Evolutionary conservation across 2,797 vertebrate genomes (phyloP), one percentile per base, ranked within the genome.

Genomic region (Hyperoplus lanceolatus): DNA sequence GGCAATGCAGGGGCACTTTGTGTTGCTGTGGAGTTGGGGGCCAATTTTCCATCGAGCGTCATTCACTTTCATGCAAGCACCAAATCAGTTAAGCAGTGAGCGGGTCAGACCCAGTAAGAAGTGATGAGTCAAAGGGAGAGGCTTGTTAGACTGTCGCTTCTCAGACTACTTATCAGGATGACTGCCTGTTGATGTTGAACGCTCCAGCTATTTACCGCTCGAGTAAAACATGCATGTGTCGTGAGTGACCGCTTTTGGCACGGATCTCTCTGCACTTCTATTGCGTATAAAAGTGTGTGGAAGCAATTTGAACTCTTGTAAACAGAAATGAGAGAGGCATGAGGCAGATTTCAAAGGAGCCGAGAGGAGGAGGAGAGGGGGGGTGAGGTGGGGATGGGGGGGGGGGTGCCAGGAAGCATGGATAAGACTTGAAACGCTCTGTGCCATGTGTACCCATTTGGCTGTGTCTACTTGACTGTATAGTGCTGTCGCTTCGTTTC

Each of bases 221-320:
- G 18, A 70, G 70, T 65, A 77, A 73, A 42, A 65, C 70, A 79
- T 39, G 70, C 43, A 41, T 64, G 64, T 61, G 79, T 77, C 54
- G 41, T 75, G 75, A 78, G 41, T 75, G 75, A 78, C 75, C 59
- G 36, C 83, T 78, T 36, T 59, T 77, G 80, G 76, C 71, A 11
- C 51, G 38, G 64, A 57, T 43, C 77, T 59, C 65, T 63, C 68
- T 81, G 73, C 60, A 74, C 42, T 75, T 89, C 81, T 76, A 77
- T 85, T 50, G 62, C 63, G 55, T 61, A 90, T 79, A 38, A 83
- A 89, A 91, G 84, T 85, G 89, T 92, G 89, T 92, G 91, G 90
- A 92, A 93, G 87, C 92, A 86, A 92, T 94, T 93, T 91, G 60
- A 29, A 90, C 63, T 87, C 85, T 86, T 88, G 75, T 93, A 91